These are phyloP conservation scores for Penaeus chinensis DNA, from an alignment of 1,140 invertebrate genomes.

Conservation along the genomic window DNA sequence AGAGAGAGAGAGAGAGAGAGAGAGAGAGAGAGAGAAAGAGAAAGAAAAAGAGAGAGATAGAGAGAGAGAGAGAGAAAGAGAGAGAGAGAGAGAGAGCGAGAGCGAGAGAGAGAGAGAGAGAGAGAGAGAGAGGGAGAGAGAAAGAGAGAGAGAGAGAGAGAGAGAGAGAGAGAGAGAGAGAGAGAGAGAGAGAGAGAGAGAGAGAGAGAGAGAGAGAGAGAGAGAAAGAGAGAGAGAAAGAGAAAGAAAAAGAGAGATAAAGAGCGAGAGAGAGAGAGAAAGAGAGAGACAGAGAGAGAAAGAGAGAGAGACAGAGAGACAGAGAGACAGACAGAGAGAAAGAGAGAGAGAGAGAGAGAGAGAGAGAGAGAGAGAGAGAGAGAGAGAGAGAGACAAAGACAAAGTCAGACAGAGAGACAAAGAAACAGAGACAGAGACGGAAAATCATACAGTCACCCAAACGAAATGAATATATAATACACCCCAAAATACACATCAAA, in stretches of 20 bases:
- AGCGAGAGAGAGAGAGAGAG: constrained; percentile 28
- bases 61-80: constrained; percentile 14
- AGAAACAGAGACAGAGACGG: not conserved
- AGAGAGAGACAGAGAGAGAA: constrained; percentile 29
- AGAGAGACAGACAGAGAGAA: not conserved
- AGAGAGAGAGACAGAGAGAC: constrained; percentile 6
- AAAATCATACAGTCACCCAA: not conserved
- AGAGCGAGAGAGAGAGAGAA: constrained; percentile 20
- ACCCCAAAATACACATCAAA: not conserved
- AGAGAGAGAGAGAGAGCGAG: constrained; percentile 33
- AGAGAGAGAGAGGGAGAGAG: constrained; percentile 29
- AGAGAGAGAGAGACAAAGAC: constrained; percentile 25
- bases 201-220: constrained; percentile 35
- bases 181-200: not conserved
- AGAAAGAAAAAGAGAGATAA: constrained; percentile 24
- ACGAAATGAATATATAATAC: not conserved
- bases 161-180: constrained; percentile 11
- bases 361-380: constrained; percentile 32
- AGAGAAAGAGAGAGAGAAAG: constrained; percentile 27
- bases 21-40: not conserved
- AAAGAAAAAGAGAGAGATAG: not conserved
- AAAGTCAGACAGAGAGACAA: not conserved
- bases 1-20: constrained; percentile 10
- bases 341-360: constrained; percentile 35
- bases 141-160: constrained; percentile 30